These are phyloP conservation scores for Potorous gilbertii DNA, from an alignment of 2,797 vertebrate species.

Conservation along the genomic window DNA sequence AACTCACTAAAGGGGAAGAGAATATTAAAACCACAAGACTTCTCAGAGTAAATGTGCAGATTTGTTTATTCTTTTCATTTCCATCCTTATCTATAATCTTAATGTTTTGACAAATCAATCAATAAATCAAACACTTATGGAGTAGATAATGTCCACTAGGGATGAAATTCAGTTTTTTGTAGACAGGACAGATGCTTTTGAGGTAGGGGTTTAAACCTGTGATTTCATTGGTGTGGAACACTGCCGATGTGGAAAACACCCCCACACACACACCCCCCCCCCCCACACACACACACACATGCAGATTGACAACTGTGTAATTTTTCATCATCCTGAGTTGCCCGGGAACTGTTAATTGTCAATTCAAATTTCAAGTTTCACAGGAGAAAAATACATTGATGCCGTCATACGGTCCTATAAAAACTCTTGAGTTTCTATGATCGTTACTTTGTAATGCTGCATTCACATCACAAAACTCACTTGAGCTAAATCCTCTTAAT, in stretches of 20 bases:
- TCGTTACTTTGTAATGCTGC: not conserved
- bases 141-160: not conserved
- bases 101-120: not conserved
- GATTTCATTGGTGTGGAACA: not conserved
- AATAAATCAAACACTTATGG: not conserved
- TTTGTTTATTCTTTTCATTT: not conserved
- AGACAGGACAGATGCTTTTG: too few relatives aligned
- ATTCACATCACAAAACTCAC: not conserved
- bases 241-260: not conserved
- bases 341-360: not conserved
- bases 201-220: not conserved
- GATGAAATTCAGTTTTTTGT: not conserved
- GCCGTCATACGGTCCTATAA: not conserved
- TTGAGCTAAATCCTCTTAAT: not conserved
- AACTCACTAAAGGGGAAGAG: too few relatives aligned
- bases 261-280: too few relatives aligned
- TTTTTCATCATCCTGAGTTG: not conserved
- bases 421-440: not conserved
- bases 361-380: not conserved
- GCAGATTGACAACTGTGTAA: not conserved
- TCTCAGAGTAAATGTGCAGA: not conserved
- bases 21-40: not conserved
- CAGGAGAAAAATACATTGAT: not conserved
- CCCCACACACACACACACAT: too few relatives aligned
- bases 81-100: not conserved